These are phyloP conservation scores for Lomographa bimaculata DNA, from an alignment of 2,888 invertebrate genomes.

Conservation along the genomic window DNA sequence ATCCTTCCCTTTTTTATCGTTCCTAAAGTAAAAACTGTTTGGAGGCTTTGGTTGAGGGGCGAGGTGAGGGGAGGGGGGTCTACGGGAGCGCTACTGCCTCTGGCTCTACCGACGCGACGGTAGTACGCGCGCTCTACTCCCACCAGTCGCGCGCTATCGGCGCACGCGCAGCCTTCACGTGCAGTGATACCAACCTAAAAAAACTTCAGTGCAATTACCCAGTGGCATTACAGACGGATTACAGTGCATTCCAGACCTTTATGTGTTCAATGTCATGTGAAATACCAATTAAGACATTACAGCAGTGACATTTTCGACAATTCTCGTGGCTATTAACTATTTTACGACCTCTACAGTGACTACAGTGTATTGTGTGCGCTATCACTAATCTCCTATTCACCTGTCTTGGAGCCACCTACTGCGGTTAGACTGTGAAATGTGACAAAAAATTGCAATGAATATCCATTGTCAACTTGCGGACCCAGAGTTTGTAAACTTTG, in stretches of 20 bases:
- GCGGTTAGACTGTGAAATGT: conserved; percentile 78
- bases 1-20: conserved; percentile 80
- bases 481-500: conserved; percentile 75
- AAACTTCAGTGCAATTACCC: conserved; percentile 41
- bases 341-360: conserved; percentile 74
- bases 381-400: conserved; percentile 77
- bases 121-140: conserved; percentile 79
- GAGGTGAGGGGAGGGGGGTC: conserved; percentile 50
- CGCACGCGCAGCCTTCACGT: conserved; percentile 68
- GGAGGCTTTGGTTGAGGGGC: conserved; percentile 59
- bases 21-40: conserved; percentile 70
- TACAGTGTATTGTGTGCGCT: conserved; percentile 75
- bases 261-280: conserved; percentile 42
- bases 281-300: conserved; percentile 50
- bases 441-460: conserved; percentile 80
- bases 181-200: conserved; percentile 45
- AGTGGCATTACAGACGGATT: conserved; percentile 58
- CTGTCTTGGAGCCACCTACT: conserved; percentile 66
- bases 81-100: conserved; percentile 81
- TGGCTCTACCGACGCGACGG: conserved; percentile 55
- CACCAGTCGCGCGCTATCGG: conserved; percentile 69
- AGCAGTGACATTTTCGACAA: conserved; percentile 56
- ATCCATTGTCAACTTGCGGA: conserved; percentile 58
- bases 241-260: conserved; percentile 59
- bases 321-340: conserved; percentile 72